Base-by-base conservation (phyloP, 2,888 invertebrate species). In the Globia sparganii region DNA sequence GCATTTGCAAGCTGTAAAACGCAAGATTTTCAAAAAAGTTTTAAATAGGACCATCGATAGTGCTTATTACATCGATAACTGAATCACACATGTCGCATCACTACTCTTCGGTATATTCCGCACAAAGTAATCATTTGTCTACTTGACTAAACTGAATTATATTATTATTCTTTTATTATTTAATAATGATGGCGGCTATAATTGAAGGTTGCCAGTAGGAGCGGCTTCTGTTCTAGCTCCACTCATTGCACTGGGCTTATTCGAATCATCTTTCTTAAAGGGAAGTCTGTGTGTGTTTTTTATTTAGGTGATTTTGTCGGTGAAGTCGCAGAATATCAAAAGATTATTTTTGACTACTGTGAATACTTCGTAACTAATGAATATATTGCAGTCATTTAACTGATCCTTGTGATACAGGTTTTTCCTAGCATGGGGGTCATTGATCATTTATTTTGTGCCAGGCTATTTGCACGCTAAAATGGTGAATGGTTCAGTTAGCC, bases 71-170 rank as follows among this genome's bases (percentile, higher is more conserved):
- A 88, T 89, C 89, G 90, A 90, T 86, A 88, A 46, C 18, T n/a
- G 9, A 28, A 72, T 40, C 62, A 53, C 18, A 21, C 15, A 21
- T 34, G 46, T 59, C 86, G 68, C 91, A 90, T 86, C 93, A 85
- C 93, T 94, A 92, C 46, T 59, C 34, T 69, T 84, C 84, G 80
- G 86, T 83, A 83, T 91, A 93, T 93, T 93, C 93, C 91, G 92
- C 93, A 91, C 92, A 93, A 93, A 94, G 95, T 95, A 95, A 96
- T 96, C 95, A 96, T 96, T 95, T 95, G 95, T 95, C 96, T 96
- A 96, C 96, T 96, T 96, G 94, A 94, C 95, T 96, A 96, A 96
- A 95, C 95, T 96, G 94, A 96, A 95, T 96, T 96, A 95, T 95
- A 95, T 96, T 94, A 94, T 94, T 95, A 83, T 95, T 95, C 95